phyloP scores from a whole-genome alignment of 2,888 invertebrate genomes.

The Hypolimnas misippus region DNA sequence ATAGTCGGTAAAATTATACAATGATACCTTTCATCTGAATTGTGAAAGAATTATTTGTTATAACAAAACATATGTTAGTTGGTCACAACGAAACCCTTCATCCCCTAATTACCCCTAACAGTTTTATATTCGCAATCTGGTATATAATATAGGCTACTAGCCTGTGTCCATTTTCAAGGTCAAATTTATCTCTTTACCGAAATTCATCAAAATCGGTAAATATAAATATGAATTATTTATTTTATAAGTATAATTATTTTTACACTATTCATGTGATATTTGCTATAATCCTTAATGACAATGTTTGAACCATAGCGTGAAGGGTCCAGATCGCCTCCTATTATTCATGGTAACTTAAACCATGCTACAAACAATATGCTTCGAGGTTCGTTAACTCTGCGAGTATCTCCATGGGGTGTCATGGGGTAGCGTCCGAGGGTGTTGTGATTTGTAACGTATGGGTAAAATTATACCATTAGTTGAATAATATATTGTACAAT shows the following conservation, averaged over 20 bases:
- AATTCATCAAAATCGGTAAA: too few relatives aligned
- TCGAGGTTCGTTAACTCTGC: slow-evolving; percentile 64
- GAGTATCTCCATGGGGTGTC: slow-evolving; percentile 48
- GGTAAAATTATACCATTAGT: slow-evolving; percentile 21
- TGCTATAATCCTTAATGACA: slow-evolving; percentile 31
- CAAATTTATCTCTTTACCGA: too few relatives aligned
- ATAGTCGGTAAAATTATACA: too few relatives aligned
- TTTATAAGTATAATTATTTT: background rate
- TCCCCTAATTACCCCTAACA: too few relatives aligned
- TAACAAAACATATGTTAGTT: too few relatives aligned
- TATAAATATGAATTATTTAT: too few relatives aligned
- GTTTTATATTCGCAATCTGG: too few relatives aligned
- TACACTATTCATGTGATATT: slow-evolving; percentile 3
- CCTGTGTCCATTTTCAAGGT: too few relatives aligned
- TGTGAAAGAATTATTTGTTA: too few relatives aligned
- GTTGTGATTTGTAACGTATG: slow-evolving; percentile 43
- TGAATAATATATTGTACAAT: background rate
- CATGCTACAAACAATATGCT: slow-evolving; percentile 73
- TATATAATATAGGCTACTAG: too few relatives aligned
- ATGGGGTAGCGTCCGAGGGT: slow-evolving; percentile 30
- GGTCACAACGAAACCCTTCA: too few relatives aligned
- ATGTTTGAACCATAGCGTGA: slow-evolving; percentile 28
- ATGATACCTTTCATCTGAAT: too few relatives aligned
- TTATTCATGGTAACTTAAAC: slow-evolving; percentile 49
- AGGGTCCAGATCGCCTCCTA: slow-evolving; percentile 40